Conservation (phyloP, 2,888 invertebrate genomes). For the Sinotaia quadrata region DNA sequence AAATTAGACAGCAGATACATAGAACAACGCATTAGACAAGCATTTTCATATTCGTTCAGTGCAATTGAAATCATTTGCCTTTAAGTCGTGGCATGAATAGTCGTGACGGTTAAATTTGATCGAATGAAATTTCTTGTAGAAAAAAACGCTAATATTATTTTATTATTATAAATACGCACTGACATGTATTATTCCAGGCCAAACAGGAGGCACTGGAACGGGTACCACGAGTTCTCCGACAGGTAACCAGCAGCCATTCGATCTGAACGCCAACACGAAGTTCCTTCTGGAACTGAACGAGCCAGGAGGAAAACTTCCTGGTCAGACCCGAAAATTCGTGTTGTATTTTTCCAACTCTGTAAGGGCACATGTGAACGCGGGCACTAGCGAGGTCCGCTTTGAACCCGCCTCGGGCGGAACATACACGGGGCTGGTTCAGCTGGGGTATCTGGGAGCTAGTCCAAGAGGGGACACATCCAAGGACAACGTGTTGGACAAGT, state of each 20-base stretch:
- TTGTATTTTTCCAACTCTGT: slow-evolving; percentile 51
- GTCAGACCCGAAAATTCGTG: slow-evolving; percentile 53
- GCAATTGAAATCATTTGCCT: too few species aligned
- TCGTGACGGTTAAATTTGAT: too few species aligned
- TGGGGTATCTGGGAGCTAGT: slow-evolving; percentile 54
- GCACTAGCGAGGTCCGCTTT: slow-evolving; percentile 43
- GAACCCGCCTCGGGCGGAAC: slow-evolving; percentile 45
- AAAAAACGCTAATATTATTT: slow-evolving; percentile 4
- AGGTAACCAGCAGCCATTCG: slow-evolving; percentile 13
- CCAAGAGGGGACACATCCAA: slow-evolving; percentile 47
- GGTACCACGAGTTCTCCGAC: slow-evolving; percentile 10
- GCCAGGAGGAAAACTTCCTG: slow-evolving; percentile 49
- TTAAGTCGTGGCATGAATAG: too few species aligned
- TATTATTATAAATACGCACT: too few species aligned
- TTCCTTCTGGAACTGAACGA: slow-evolving; percentile 59
- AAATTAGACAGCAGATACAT: too few species aligned
- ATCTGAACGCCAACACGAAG: slow-evolving; percentile 41
- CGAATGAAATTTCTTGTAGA: background rate
- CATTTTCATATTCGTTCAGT: too few species aligned
- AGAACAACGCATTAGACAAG: too few species aligned
- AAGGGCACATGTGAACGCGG: slow-evolving; percentile 38
- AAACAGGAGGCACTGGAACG: slow-evolving; percentile 14
- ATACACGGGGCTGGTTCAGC: slow-evolving; percentile 52
- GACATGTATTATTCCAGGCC: too few species aligned
- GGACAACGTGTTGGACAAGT: slow-evolving; percentile 44